Conservation (phyloP, 2,113 vertebrate genomes). For the Carassius gibelio region DNA sequence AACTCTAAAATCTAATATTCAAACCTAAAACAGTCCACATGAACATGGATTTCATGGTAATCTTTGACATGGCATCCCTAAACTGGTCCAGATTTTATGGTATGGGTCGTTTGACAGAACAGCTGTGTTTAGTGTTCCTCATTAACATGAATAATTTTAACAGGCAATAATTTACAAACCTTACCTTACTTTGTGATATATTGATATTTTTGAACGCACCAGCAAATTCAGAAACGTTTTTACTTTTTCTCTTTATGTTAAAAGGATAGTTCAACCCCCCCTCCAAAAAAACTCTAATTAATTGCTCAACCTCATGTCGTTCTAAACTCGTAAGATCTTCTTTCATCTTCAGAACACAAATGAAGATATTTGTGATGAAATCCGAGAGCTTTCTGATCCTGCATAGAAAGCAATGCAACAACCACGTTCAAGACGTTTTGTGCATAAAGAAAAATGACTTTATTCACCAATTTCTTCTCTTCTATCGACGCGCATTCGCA, state of each 20-base stretch:
- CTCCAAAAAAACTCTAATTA: too few relatives aligned
- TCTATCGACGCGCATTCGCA: too few relatives aligned
- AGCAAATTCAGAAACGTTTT: background rate
- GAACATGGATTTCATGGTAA: conserved; percentile 2
- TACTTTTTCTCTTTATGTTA: background rate
- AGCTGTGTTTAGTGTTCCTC: background rate
- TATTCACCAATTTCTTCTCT: too few relatives aligned
- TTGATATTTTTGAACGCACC: background rate
- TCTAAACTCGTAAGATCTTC: too few relatives aligned
- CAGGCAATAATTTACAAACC: background rate
- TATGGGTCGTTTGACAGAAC: background rate
- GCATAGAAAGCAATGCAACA: too few relatives aligned
- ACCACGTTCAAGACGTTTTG: too few relatives aligned
- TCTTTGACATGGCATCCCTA: background rate
- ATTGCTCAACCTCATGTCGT: too few relatives aligned
- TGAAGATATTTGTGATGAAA: too few relatives aligned
- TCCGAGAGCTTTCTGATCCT: too few relatives aligned
- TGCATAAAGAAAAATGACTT: too few relatives aligned
- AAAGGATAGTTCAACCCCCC: background rate
- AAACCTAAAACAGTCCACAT: conserved; percentile 14
- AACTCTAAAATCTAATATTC: conserved; percentile 40
- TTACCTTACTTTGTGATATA: background rate
- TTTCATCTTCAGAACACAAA: too few relatives aligned
- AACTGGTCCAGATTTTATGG: background rate
- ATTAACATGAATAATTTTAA: background rate